Base-by-base conservation (phyloP, 1,140 invertebrate genomes). In the Dendroctonus valens region DNA sequence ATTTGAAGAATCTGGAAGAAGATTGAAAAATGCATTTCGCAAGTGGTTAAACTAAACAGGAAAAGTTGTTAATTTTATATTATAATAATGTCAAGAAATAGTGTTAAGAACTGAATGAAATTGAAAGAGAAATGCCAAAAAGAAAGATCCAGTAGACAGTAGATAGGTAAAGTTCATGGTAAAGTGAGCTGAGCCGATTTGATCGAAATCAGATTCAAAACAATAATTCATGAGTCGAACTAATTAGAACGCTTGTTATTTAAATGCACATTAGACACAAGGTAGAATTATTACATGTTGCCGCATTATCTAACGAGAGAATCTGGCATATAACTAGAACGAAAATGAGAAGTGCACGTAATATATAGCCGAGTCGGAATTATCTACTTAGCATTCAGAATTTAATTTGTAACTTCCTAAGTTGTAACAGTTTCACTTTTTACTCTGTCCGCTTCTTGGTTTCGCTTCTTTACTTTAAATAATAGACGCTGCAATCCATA, bases 321-420 rank as follows among this genome's bases (percentile, higher is more conserved):
- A 59, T 59, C 57, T 59, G 11, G 57, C 7, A 44, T 26, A 15
- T 15, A 59, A 59, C 41, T 59, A 46, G 57, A 48, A 59, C 57
- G 57, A 59, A 59, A 59, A 59, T 59, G 42, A 41, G 42, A 59
- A 59, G 42, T 15, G 41, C 57, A 59, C 12, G 53, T 55, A 55
- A 55, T 55, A 11, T 55, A 55, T 41, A 55, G 53, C 15, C 53
- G 15, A 55, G 26, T 55, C 39, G 53, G 53, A 55, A 55, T 55
- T 40, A 55, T 55, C 53, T 55, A 55, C 15, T 55, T 55, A 55
- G n/a, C 53, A 55, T 55, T 55, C 53, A 55, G 53, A 55, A 41
- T 55, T 55, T 55, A 55, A 55, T 55, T 55, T 55, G 53, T 55
- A 40, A 55, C 39, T 55, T 55, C 53, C 53, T 41, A 55, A 40